phyloP scores from a whole-genome alignment of 2,113 vertebrate species.

The Ancistrus triradiatus region DNA sequence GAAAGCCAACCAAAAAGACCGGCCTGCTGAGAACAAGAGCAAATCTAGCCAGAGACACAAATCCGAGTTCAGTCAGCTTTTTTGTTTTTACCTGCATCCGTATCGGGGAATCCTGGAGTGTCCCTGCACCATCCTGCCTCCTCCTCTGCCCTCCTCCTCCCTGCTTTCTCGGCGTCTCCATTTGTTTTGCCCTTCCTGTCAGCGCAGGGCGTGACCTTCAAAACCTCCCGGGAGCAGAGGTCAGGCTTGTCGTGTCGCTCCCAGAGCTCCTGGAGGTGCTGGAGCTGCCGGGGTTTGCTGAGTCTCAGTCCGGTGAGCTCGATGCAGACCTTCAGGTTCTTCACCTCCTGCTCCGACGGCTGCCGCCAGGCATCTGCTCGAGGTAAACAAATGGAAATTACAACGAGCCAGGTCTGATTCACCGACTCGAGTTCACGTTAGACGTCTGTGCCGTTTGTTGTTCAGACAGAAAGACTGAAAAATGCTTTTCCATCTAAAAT shows the following conservation, averaged over 20 bases:
- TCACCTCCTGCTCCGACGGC: slow-evolving; percentile 83
- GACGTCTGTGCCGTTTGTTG: too few relatives aligned
- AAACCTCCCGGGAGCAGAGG: slow-evolving; percentile 38
- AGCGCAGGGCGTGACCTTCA: slow-evolving; percentile 64
- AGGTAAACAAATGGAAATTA: too few relatives aligned
- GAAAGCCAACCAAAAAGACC: too few relatives aligned
- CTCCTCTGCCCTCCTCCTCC: slow-evolving; percentile 82
- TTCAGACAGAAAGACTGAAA: too few relatives aligned
- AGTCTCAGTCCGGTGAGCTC: slow-evolving; percentile 96
- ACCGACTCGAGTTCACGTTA: too few relatives aligned
- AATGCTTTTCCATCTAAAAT: too few relatives aligned
- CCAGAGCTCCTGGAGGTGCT: slow-evolving; percentile 85
- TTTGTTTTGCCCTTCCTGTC: slow-evolving; percentile 70
- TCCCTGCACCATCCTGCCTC: slow-evolving; percentile 88
- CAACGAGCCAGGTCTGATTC: too few relatives aligned
- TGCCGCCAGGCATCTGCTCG: slow-evolving; percentile 73
- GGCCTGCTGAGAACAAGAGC: too few relatives aligned
- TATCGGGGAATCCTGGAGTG: slow-evolving; percentile 79
- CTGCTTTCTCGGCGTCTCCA: slow-evolving; percentile 74
- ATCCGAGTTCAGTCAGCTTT: too few relatives aligned
- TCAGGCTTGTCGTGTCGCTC: slow-evolving; percentile 74
- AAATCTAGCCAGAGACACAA: too few relatives aligned
- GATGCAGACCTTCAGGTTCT: slow-evolving; percentile 97
- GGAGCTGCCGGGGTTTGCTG: slow-evolving; percentile 86
- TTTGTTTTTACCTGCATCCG: slow-evolving; percentile 77